Conservation (phyloP, 2,888 invertebrate species). For the Drosophila limbata region DNA sequence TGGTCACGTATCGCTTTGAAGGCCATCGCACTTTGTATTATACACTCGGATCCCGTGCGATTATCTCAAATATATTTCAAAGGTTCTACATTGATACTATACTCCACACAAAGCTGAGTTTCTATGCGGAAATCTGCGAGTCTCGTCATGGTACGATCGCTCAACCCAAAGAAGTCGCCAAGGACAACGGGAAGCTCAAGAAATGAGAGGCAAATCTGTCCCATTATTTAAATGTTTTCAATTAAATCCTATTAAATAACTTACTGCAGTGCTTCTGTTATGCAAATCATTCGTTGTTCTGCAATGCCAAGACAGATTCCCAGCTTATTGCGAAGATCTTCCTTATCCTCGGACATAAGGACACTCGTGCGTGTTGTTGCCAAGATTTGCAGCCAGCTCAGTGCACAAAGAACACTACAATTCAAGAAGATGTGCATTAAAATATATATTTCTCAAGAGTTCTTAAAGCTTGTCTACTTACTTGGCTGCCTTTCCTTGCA, state of each 20-base stretch:
- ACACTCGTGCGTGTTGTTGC: slow-evolving; percentile 84
- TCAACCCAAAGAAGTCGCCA: slow-evolving; percentile 36
- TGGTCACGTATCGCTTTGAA: slow-evolving; percentile 82
- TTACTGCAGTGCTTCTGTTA: slow-evolving; percentile 83
- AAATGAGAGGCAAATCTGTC: background rate
- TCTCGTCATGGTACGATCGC: slow-evolving; percentile 68
- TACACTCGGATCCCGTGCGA: slow-evolving; percentile 61
- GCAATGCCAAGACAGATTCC: slow-evolving; percentile 84
- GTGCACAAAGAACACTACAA: slow-evolving; percentile 80
- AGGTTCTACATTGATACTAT: slow-evolving; percentile 78
- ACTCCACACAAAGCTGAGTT: slow-evolving; percentile 73
- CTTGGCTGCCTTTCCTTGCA: slow-evolving; percentile 89
- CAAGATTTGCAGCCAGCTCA: slow-evolving; percentile 82
- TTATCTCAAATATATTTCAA: slow-evolving; percentile 65
- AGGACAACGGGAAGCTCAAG: slow-evolving; percentile 3
- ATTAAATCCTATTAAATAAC: slow-evolving; percentile 26
- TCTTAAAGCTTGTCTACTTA: slow-evolving; percentile 85
- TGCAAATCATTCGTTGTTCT: slow-evolving; percentile 83
- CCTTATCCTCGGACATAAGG: slow-evolving; percentile 83
- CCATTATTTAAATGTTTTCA: background rate
- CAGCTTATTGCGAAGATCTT: slow-evolving; percentile 82
- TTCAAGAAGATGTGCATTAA: background rate
- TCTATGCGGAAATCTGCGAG: slow-evolving; percentile 72
- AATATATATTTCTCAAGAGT: background rate
- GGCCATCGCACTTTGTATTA: slow-evolving; percentile 74